Evolutionary conservation across 1,140 invertebrate species (phyloP).

Genomic region (Rhizoglyphus robini): DNA sequence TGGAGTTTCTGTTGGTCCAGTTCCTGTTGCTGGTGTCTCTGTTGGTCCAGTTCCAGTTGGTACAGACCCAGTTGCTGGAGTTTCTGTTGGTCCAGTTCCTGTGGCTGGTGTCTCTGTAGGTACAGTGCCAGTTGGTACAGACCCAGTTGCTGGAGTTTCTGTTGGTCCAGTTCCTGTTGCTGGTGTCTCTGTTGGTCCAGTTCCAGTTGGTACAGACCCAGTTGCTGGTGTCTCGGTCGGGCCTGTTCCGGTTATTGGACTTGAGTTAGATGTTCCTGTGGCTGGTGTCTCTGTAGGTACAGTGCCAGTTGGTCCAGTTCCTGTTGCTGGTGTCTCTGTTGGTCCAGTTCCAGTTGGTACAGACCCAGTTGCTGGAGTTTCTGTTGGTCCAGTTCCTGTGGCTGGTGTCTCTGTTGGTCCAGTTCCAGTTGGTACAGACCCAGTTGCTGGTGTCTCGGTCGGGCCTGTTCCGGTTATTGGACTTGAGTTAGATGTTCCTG

Average conservation of each 20-base stretch:
- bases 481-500: too few relatives aligned
- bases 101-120: not conserved
- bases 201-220: too few relatives aligned
- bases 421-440: not conserved
- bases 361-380: not conserved
- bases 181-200: not conserved
- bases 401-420: not conserved
- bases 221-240: not conserved
- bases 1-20: not conserved
- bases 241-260: not conserved
- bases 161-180: not conserved
- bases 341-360: too few relatives aligned
- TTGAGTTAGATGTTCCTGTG: not conserved
- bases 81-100: not conserved
- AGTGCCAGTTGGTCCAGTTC: too few relatives aligned
- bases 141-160: too few relatives aligned
- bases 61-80: too few relatives aligned
- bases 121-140: too few relatives aligned
- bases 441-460: not conserved
- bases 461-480: too few relatives aligned
- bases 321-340: too few relatives aligned
- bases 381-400: not conserved
- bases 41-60: not conserved
- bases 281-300: not conserved
- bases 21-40: not conserved